Evolutionary conservation across 2,113 vertebrate genomes (phyloP).

Genomic region (Syngnathus scovelli): DNA sequence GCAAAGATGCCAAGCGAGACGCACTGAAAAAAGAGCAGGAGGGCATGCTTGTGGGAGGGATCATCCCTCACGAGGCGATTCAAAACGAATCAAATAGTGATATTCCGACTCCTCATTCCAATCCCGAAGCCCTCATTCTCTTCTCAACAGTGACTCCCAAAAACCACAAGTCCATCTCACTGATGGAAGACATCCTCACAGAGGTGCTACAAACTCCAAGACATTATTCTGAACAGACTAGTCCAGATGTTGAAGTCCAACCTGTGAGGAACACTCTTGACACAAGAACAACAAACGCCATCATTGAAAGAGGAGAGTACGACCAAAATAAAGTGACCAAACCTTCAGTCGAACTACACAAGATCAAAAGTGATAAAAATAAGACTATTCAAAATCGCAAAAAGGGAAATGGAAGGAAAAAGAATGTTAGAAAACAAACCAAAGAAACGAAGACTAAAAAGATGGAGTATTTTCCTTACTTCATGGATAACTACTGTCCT

Average conservation of each 20-base stretch:
- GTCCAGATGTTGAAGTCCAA: slow-evolving; percentile 6
- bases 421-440: slow-evolving; percentile 24
- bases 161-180: background rate
- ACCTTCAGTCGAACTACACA: slow-evolving; percentile 2
- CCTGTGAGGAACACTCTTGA: slow-evolving; percentile 1
- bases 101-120: background rate
- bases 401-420: slow-evolving; percentile 36
- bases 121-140: background rate
- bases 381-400: slow-evolving; percentile 15
- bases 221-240: slow-evolving; percentile 12
- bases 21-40: slow-evolving; percentile 30
- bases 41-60: slow-evolving; percentile 39
- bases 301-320: background rate
- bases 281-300: slow-evolving; percentile 12
- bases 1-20: background rate
- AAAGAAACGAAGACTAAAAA: slow-evolving; percentile 19
- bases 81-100: background rate
- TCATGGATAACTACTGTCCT: slow-evolving; percentile 59
- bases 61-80: slow-evolving; percentile 6
- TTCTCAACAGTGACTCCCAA: background rate
- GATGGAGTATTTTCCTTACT: slow-evolving; percentile 52
- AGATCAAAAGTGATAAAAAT: slow-evolving; percentile 22
- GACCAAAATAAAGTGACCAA: slow-evolving; percentile 3
- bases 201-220: slow-evolving; percentile 17
- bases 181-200: slow-evolving; percentile 23